Conservation (phyloP, 2,113 vertebrate species). For the Malurus alboscapulatus region DNA sequence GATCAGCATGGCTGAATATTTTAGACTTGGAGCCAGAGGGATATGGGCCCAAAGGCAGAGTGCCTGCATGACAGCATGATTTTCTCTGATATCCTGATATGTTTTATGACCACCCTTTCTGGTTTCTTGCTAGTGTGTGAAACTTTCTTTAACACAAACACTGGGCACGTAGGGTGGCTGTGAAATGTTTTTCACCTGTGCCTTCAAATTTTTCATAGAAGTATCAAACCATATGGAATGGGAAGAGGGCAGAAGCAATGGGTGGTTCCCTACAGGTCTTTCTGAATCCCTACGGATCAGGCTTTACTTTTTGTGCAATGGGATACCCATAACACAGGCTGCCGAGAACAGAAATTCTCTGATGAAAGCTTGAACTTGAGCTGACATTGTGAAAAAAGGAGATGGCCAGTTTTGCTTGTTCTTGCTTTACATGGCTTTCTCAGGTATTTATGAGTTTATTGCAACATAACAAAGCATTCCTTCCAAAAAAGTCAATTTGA, state of each 20-base stretch:
- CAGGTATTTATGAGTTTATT: neutral
- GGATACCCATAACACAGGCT: neutral
- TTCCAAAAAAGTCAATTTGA: neutral
- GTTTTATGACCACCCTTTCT: neutral
- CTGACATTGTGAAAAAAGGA: neutral
- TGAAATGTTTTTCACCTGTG: neutral
- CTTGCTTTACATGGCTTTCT: neutral
- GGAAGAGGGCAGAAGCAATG: neutral
- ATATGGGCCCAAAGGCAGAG: neutral
- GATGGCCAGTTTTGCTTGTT: neutral
- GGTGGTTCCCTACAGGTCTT: neutral
- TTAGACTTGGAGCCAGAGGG: neutral
- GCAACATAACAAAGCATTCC: neutral
- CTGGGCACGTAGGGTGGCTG: neutral
- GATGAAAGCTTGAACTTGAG: neutral
- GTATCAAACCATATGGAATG: neutral
- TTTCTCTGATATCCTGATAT: neutral
- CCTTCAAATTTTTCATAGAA: neutral
- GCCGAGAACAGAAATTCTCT: neutral
- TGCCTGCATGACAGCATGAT: neutral
- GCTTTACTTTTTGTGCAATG: neutral
- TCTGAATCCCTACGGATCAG: neutral
- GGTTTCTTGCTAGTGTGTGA: neutral
- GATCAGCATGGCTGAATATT: neutral
- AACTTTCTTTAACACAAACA: neutral